phyloP scores from a whole-genome alignment of 2,113 vertebrate species.

The Arothron firmamentum region DNA sequence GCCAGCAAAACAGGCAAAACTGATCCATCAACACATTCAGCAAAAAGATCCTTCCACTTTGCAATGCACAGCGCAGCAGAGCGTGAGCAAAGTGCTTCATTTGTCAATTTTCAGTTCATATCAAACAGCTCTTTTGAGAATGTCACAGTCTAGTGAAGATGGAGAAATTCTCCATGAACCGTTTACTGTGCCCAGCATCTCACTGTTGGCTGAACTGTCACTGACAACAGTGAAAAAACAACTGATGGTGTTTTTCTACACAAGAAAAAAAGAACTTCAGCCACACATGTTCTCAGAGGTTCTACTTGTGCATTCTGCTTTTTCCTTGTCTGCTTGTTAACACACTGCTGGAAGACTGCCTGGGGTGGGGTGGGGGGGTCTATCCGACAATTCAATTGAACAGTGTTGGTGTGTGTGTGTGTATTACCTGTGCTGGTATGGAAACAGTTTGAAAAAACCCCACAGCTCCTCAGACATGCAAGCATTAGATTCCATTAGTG shows the following conservation, averaged over 20 bases:
- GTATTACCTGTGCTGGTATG: slow-evolving; percentile 91
- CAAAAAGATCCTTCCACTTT: background rate
- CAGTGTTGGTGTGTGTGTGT: background rate
- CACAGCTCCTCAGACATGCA: slow-evolving; percentile 88
- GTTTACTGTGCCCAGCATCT: no score
- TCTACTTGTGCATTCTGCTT: no score
- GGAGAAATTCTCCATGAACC: slow-evolving; percentile 1
- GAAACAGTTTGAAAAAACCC: slow-evolving; percentile 98
- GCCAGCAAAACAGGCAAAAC: background rate
- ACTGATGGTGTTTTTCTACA: no score
- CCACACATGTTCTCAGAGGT: no score
- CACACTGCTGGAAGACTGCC: slow-evolving; percentile 15
- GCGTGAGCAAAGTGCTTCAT: background rate
- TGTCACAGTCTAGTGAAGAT: background rate
- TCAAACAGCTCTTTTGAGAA: background rate
- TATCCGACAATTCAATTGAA: slow-evolving; percentile 17
- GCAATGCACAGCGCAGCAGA: background rate
- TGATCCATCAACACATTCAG: background rate
- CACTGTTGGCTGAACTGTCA: no score
- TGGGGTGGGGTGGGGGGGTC: background rate
- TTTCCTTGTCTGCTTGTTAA: background rate
- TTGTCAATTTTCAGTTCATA: background rate
- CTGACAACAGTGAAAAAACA: no score
- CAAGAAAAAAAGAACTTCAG: no score
- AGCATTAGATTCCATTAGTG: slow-evolving; percentile 96